Evolutionary conservation across 2,113 vertebrate genomes (phyloP), one percentile per base, ranked within the genome.

Genomic region (Cebus imitator): DNA sequence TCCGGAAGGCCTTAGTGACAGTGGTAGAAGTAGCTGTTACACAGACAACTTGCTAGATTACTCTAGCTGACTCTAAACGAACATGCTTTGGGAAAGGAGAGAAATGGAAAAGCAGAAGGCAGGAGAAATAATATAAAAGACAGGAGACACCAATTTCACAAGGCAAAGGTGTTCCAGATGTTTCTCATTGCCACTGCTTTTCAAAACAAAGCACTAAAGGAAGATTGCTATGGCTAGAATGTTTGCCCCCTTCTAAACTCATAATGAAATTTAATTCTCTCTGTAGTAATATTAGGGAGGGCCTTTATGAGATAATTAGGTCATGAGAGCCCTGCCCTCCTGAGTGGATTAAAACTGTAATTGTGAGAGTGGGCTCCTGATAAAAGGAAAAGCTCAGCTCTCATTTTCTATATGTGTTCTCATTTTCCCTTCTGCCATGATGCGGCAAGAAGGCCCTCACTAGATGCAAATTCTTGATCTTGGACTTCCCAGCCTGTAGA

Each of bases 131-230:
- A n/a, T 16, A 7, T 79, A 3, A 75, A 50, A 57, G 23, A 85
- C 32, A 57, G 11, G 0, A 40, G 30, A 11, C 3, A 11, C 76
- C 10, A 8, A 23, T 27, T n/a, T 45, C 6, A 0, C 1, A 21
- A 23, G 3, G 13, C 4, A 14, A 43, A 6, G 10, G 1, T 20
- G n/a, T 30, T 66, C 16, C 18, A 13, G 13, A 23, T 55, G 0
- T n/a, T 84, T 91, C 72, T 50, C 40, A 30, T 13, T 43, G 12
- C 7, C 76, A 40, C 40, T 70, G 57, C 8, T 61, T 72, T 81
- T 40, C 80, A 55, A 79, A 81, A 84, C 1, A 92, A 85, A 80
- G 9, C n/a, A 14, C 16, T 35, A 25, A 66, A 84, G 37, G 37
- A 84, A 73, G 27, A 10, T 14, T 48, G 75, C 43, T 32, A 32